Conservation (phyloP, 2,113 vertebrate species). For the Chaetodon trifascialis region DNA sequence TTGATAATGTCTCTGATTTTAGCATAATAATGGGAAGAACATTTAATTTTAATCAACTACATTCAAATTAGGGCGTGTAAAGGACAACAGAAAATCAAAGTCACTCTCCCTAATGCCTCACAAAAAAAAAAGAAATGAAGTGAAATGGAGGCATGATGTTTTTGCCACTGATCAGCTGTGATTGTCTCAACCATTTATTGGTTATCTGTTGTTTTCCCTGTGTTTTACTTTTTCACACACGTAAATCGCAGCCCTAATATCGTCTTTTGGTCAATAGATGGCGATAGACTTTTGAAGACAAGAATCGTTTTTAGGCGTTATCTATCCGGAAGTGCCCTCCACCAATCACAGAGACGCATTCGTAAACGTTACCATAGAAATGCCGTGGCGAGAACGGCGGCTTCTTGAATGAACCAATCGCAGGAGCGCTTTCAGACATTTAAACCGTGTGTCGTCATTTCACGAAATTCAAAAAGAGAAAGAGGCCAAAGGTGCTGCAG, state of each 20-base stretch:
- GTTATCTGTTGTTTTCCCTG: not conserved
- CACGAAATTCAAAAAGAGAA: conserved; percentile 22
- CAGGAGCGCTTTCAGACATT: conserved; percentile 59
- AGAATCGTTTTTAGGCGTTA: not conserved
- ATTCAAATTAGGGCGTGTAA: not conserved
- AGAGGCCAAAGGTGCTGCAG: fast-evolving
- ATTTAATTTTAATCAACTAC: not conserved
- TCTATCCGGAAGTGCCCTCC: not conserved
- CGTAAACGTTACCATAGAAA: conserved; percentile 37
- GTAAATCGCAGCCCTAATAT: not conserved
- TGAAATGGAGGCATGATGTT: too few species aligned
- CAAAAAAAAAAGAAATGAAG: too few species aligned
- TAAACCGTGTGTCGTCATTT: conserved; percentile 69
- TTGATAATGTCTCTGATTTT: not conserved
- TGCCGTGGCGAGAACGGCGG: not conserved
- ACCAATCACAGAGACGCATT: conserved; percentile 73
- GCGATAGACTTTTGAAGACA: not conserved
- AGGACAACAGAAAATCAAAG: not conserved
- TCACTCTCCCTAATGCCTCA: too few species aligned
- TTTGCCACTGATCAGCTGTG: not conserved
- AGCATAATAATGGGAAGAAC: not conserved
- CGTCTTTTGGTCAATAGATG: conserved; percentile 25
- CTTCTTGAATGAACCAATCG: conserved; percentile 81
- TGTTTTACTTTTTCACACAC: not conserved
- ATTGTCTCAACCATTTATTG: not conserved